Conservation (phyloP, 2,888 invertebrate species). For the Meloe dianella region DNA sequence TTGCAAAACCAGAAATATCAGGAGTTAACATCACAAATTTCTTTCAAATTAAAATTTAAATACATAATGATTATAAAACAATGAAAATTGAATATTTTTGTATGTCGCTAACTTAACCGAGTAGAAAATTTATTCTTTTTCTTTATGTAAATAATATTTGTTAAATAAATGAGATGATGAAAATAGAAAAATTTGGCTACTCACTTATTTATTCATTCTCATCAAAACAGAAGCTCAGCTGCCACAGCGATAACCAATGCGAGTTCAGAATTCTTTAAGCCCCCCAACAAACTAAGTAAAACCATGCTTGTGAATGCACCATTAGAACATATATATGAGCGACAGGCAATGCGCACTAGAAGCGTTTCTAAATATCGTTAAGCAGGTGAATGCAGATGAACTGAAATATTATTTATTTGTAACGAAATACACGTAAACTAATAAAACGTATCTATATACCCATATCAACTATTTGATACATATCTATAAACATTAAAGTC, state of each 20-base stretch:
- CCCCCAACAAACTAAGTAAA: too few species aligned
- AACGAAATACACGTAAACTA: neutral
- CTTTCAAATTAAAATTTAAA: constrained; percentile 1
- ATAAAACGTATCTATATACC: neutral
- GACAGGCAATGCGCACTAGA: too few species aligned
- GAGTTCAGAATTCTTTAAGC: too few species aligned
- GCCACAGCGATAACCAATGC: too few species aligned
- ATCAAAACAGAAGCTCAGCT: too few species aligned
- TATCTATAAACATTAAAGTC: neutral
- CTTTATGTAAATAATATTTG: too few species aligned
- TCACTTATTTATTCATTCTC: too few species aligned
- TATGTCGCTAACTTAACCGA: neutral
- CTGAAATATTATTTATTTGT: neutral
- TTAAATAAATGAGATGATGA: too few species aligned
- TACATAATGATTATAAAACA: neutral
- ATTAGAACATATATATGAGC: too few species aligned
- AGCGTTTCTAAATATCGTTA: too few species aligned
- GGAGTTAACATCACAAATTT: neutral
- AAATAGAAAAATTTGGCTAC: too few species aligned
- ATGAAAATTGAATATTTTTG: neutral
- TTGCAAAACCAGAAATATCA: constrained; percentile 5
- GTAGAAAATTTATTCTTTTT: constrained; percentile 1
- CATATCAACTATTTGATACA: neutral
- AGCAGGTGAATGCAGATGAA: neutral
- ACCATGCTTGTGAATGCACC: too few species aligned